Conservation (phyloP, 2,888 invertebrate species). For the Ceriagrion tenellum region DNA sequence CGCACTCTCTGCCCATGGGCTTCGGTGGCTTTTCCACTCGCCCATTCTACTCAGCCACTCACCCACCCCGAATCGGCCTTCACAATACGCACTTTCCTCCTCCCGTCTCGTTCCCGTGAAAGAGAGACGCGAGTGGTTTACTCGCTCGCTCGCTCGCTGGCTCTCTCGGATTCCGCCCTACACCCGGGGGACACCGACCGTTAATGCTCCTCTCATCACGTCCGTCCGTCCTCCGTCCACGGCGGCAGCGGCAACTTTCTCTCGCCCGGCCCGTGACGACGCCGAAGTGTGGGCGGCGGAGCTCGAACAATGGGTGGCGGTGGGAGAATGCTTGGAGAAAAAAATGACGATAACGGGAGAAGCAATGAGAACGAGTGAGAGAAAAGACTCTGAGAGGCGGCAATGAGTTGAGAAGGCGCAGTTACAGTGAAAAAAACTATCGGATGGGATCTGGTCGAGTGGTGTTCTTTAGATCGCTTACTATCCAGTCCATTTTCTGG, state of each 20-base stretch:
- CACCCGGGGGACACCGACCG: constrained; percentile 34
- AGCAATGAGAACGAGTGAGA: not conserved
- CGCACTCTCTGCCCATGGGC: not conserved
- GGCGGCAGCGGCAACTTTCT: constrained; percentile 68
- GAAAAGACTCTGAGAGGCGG: not conserved
- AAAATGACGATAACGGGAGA: constrained; percentile 22
- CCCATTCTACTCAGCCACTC: too few species aligned
- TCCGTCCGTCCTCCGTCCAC: constrained; percentile 70
- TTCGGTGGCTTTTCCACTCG: not conserved
- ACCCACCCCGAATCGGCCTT: not conserved
- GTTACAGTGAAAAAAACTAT: not conserved
- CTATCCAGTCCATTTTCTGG: not conserved
- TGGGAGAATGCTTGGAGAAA: constrained; percentile 20
- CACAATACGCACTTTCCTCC: not conserved
- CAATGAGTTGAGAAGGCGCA: not conserved
- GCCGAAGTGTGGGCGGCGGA: constrained; percentile 62
- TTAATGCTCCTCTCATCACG: constrained; percentile 56
- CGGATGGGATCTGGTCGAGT: not conserved
- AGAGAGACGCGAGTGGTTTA: constrained; percentile 47
- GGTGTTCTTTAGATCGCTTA: not conserved
- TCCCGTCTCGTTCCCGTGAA: not conserved
- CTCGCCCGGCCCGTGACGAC: constrained; percentile 69
- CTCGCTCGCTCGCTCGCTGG: not conserved
- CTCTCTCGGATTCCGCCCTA: not conserved
- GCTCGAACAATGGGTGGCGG: not conserved